phyloP scores from a whole-genome alignment of 1,140 invertebrate genomes.

The Hylaeus volcanicus region DNA sequence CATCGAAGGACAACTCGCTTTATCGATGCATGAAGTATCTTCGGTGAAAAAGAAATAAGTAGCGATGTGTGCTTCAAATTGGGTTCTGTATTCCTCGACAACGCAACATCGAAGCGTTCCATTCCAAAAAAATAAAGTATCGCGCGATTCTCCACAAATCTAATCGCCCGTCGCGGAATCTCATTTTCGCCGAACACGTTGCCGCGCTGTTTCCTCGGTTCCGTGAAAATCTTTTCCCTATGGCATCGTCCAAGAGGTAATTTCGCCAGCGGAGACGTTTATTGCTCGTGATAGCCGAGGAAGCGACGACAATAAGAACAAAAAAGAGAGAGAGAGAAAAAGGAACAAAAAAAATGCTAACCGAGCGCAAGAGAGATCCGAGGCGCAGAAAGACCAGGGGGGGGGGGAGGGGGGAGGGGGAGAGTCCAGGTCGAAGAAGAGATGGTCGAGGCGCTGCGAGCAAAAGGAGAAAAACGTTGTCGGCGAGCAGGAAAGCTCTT shows the following conservation, averaged over 20 bases:
- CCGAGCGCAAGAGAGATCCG: neutral
- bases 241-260: slow-evolving; percentile 45
- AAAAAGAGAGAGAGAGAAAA: slow-evolving; percentile 24
- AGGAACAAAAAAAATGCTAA: neutral
- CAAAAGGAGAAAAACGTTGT: slow-evolving; percentile 53
- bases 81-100: too few species aligned
- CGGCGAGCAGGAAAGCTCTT: slow-evolving; percentile 63
- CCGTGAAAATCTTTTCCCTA: slow-evolving; percentile 26
- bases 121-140: too few species aligned
- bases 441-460: neutral
- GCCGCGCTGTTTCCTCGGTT: neutral
- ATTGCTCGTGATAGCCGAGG: slow-evolving; percentile 58
- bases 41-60: too few species aligned
- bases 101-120: too few species aligned
- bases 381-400: neutral
- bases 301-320: slow-evolving; percentile 44
- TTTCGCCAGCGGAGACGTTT: slow-evolving; percentile 55
- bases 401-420: slow-evolving; percentile 24
- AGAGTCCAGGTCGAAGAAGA: slow-evolving; percentile 22
- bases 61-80: too few species aligned
- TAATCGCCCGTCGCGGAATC: slow-evolving; percentile 12
- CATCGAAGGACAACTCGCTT: neutral
- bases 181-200: slow-evolving; percentile 23
- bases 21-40: neutral
- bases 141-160: neutral